Evolutionary conservation across 2,113 vertebrate genomes (phyloP), one percentile per base, ranked within the genome.

Genomic region (human (Homo sapiens)): DNA sequence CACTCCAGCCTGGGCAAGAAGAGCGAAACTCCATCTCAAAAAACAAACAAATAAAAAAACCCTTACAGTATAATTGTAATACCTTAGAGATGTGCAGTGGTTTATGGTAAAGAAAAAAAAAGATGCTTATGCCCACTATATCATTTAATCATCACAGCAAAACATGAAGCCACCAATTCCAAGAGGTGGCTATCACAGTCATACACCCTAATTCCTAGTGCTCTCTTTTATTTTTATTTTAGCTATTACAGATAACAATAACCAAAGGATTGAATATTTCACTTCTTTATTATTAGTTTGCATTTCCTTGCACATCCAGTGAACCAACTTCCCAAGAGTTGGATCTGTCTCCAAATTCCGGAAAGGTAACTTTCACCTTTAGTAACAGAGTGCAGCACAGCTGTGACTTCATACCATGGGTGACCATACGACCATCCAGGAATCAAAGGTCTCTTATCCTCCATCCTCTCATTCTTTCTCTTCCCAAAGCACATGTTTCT

Each of bases 51-150:
- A 38, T 38, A 38, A 38, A 11, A 55, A 7, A 55, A 55, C 18
- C 52, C 18, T 59, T 22, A 50, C 43, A 7, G 0, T 20, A 0
- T 6, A 10, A 82, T 14, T 43, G 52, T 0, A 12, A 48, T 22
- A 11, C 10, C 35, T 75, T 35, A 40, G 3, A 6, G 78, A 11
- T 6, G 18, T 40, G 27, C 25, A 8, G 68, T 40, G 27, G 55
- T 38, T 93, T 80, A 12, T 27, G 61, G 12, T 23, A 25, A 13
- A 27, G 70, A 43, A 50, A 25, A 38, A 70, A 50, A 50, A 35
- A 50, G 68, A 23, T 32, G 43, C 14, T 12, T 38, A 2, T 20
- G 11, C 50, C 27, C 2, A 0, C 13, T 25, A 2, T 16, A 13
- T 76, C 25, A 3, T 35, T 83, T 48, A 50, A 27, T 43, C 75